Evolutionary conservation across 64 coral and sea anemone genomes (phyloP), one percentile per base, ranked within the genome.

Genomic region (Porites lutea): DNA sequence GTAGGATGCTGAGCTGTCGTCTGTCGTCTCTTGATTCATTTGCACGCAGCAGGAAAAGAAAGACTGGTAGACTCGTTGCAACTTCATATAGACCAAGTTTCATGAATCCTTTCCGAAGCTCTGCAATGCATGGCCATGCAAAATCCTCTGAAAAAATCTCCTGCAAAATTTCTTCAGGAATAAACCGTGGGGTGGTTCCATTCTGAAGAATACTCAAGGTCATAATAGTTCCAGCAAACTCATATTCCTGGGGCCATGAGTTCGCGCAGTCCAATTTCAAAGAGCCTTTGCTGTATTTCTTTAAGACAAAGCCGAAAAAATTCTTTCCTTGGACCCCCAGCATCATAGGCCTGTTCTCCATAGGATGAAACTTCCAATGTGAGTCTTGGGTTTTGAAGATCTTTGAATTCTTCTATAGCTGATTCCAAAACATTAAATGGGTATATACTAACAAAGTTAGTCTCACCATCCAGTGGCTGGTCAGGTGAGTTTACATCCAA

Each of bases 301-400:
- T 86, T 85, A 5, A 91, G 74, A 71, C 82, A 91, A 58, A 91
- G 80, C 45, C 88, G 70, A 89, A 94, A 89, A 79, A 94, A 89
- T 57, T 83, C 27, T 37, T 37, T 37, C 27, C 27, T 37, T 37
- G 27, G 27, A 37, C 27, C 27, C 27, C 27, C 27, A 37, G 27
- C 27, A 37, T 37, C 27, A 37, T 37, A 1, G 27, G 1, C 27
- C 27, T 37, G 27, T 87, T 72, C 65, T 20, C 47, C 84, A 71
- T 71, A 27, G 68, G 2, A 71, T n/a, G 68, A 71, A 27, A 71
- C 68, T 71, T 71, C 68, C 8, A 71, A 11, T 37, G 68, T 71
- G 23, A 71, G 68, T 27, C 68, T 71, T 43, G 23, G 68, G 11
- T 71, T 71, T 71, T 71, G 4, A 71, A 71, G 22, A 11, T 71